Conservation (phyloP, 2,113 vertebrate species). For the Tetraodon nigroviridis region DNA sequence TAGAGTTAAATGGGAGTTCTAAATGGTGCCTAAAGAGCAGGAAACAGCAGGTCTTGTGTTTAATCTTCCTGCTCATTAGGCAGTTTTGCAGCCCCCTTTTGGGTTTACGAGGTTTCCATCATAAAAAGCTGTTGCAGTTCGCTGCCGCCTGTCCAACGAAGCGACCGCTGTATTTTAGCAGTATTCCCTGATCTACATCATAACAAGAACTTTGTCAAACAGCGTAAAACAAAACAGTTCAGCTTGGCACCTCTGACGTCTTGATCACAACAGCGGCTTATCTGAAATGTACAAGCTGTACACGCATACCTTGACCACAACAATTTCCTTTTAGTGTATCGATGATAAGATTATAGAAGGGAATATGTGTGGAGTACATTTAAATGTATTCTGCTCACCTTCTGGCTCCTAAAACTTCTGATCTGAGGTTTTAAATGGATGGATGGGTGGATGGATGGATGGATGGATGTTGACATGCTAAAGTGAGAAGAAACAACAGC, state of each 20-base stretch:
- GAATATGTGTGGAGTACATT: neutral
- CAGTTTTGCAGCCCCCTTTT: conserved; percentile 20
- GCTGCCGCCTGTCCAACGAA: too few relatives aligned
- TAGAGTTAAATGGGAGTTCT: neutral
- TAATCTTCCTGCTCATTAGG: too few relatives aligned
- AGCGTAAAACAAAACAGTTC: conserved; percentile 1
- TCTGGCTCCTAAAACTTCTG: neutral
- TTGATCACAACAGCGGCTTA: conserved; percentile 39
- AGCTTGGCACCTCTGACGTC: neutral
- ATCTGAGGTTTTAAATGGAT: neutral
- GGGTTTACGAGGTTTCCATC: conserved; percentile 27
- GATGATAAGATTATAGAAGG: conserved; percentile 66
- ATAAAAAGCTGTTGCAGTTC: conserved; percentile 1
- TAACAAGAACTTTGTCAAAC: too few relatives aligned
- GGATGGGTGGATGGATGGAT: neutral
- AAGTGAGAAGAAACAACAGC: neutral
- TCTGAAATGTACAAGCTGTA: conserved; percentile 52
- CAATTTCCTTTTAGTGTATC: conserved; percentile 28
- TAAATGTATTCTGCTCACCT: neutral
- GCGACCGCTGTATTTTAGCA: too few relatives aligned
- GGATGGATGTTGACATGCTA: neutral
- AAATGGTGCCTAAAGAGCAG: conserved; percentile 10
- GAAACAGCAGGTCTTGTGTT: conserved; percentile 12
- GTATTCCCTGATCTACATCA: neutral
- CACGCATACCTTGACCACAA: conserved; percentile 62